phyloP scores from a whole-genome alignment of 2,888 invertebrate genomes.

The Heterodera filipjevi region DNA sequence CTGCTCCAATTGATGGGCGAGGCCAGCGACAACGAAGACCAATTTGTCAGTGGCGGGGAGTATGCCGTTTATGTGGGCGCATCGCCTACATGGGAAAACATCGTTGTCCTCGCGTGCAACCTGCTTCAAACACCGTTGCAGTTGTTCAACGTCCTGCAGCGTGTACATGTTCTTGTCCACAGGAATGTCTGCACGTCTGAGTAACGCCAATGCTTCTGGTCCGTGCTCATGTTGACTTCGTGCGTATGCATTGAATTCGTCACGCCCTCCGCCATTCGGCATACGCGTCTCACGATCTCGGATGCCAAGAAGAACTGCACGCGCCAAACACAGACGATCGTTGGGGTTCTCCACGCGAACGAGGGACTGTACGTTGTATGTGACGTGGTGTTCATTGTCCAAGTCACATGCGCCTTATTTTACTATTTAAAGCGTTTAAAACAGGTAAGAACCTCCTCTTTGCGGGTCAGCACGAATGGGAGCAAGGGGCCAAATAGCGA shows the following conservation, averaged over 20 bases:
- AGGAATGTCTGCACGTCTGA: background rate
- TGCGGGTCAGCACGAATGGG: no score
- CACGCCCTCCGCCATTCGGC: background rate
- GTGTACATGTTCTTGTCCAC: background rate
- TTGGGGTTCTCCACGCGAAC: slow-evolving; percentile 2
- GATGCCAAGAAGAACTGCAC: background rate
- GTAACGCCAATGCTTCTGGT: background rate
- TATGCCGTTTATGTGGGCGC: no score
- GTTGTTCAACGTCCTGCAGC: background rate
- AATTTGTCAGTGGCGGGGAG: no score
- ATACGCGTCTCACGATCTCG: background rate
- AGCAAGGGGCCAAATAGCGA: no score
- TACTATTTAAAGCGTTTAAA: no score
- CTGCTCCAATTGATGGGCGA: no score
- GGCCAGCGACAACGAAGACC: no score
- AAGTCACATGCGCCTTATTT: background rate
- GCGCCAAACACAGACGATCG: slow-evolving; percentile 9
- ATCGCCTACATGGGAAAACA: no score
- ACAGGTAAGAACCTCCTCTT: no score
- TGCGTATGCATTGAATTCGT: background rate
- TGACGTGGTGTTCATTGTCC: background rate
- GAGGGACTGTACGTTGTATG: background rate
- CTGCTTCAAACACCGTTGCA: background rate
- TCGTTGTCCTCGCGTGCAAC: no score
- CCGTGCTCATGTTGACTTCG: background rate